Evolutionary conservation across 30 jellyfish, hydroid and myxozoan species (phyloP), one percentile per base, ranked within the genome.

Genomic region (Haliclystus octoradiatus): DNA sequence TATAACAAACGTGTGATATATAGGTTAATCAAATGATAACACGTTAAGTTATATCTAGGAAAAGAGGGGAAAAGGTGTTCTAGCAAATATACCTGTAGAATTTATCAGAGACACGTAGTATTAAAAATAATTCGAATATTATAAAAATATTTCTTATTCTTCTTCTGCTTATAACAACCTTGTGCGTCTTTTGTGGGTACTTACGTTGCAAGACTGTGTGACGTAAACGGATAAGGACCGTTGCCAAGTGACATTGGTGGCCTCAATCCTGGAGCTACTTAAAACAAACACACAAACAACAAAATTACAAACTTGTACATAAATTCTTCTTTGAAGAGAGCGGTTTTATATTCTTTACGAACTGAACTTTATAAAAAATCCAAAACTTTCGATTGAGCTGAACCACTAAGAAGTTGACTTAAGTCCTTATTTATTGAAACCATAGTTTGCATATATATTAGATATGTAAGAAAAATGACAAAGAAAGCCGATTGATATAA

Each of bases 201-300:
- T 40, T 40, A 40, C 57, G 57, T 40, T 7, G 14, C 57, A 7
- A 40, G 57, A 28, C 75, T 74, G 77, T 88, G 97, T 53, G 95
- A 65, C 25, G 94, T 78, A 80, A 80, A 90, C 35, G 93, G 95
- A 78, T 90, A 90, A 15, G 97, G 97, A 25, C 95, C 99, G 65
- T 90, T 90, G 60, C 98, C 91, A 60, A 80, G 33, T 60, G 85
- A 61, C 49, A 84, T 81, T 28, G 94, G 94, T 1, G 94, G 94
- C 35, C 94, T 79, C n/a, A 85, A 77, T 35, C 85, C 53, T 25
- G 92, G 85, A 1, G 96, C 88, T 72, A 51, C 57, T n/a, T n/a
- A n/a, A n/a, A n/a, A 40, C 7, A 40, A 40, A 40, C 57, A 40
- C 57, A 40, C 57, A 40, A 19, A 40, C 57, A 40, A 40, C 57